phyloP scores from a whole-genome alignment of 1,140 invertebrate species.

The Zaprionus davidi region DNA sequence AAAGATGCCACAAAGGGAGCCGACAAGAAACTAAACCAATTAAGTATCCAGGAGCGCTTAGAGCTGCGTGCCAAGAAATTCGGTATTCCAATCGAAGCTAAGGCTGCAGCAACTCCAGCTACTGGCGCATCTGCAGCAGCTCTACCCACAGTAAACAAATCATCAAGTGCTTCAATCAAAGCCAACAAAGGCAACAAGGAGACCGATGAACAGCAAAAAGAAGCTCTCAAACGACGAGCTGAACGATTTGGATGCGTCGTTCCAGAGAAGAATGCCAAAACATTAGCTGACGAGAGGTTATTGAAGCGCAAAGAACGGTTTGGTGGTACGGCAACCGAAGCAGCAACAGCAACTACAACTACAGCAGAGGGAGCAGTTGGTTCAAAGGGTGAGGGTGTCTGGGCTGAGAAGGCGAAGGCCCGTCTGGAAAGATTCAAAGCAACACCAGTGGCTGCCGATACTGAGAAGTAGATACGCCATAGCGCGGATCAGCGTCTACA shows the following conservation, averaged over 20 bases:
- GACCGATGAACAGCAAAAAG: slow-evolving; percentile 85
- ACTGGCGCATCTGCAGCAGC: slow-evolving; percentile 6
- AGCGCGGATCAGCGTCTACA: not conserved
- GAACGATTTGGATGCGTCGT: slow-evolving; percentile 90
- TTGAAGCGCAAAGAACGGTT: slow-evolving; percentile 90
- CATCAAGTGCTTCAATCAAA: slow-evolving; percentile 74
- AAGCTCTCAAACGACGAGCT: slow-evolving; percentile 89
- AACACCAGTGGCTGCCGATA: slow-evolving; percentile 9
- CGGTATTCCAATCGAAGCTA: slow-evolving; percentile 84
- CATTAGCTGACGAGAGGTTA: slow-evolving; percentile 88
- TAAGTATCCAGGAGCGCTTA: slow-evolving; percentile 89
- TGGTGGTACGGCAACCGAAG: slow-evolving; percentile 68
- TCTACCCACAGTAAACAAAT: slow-evolving; percentile 85
- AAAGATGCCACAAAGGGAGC: slow-evolving; percentile 13
- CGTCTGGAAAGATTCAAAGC: slow-evolving; percentile 79
- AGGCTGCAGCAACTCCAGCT: not conserved
- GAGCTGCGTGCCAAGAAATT: slow-evolving; percentile 93
- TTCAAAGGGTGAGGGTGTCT: slow-evolving; percentile 50
- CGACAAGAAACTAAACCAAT: slow-evolving; percentile 86
- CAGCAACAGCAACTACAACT: slow-evolving; percentile 66
- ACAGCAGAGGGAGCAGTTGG: slow-evolving; percentile 85
- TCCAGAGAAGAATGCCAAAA: slow-evolving; percentile 88
- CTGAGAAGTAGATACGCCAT: slow-evolving; percentile 32
- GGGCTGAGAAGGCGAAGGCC: slow-evolving; percentile 76
- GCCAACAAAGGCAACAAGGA: slow-evolving; percentile 65